Evolutionary conservation across 23 tunicate species (phyloP), one percentile per base, ranked within the genome.

Genomic region (Trididemnum clinides): DNA sequence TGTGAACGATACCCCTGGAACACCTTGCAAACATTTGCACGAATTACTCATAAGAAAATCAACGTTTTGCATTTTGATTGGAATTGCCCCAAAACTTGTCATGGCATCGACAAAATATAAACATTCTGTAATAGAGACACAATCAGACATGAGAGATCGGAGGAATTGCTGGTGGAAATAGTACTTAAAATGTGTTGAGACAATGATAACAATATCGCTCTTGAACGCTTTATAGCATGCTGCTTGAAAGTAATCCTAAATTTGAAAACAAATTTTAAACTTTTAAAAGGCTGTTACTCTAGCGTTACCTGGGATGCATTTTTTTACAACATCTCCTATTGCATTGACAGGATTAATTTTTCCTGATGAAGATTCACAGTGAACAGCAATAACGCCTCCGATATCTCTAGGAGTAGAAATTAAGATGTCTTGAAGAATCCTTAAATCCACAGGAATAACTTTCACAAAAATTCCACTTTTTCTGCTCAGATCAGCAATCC

Each of bases 331-430:
- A 20, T 39, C 70, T 70, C 86, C 89, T 3, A 85, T 70, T 50
- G 78, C 82, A 28, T 85, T 76, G 12, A 90, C 69, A 2, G 89
- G 95, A 34, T 90, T 90, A 12, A 90, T 71, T n/a, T 58, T 50
- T 35, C 95, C 95, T 18, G 95, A 50, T n/a, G 86, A 78, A 0
- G 95, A 84, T 71, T 90, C 95, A 57, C 95, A 90, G 36, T 90
- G 95, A 28, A 85, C 89, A 33, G 66, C 51, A 0, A 71, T 54
- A 2, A 90, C 89, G 15, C 79, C 84, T 7, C 29, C 65, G 36
- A 84, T 69, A 50, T 72, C 75, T 1, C 33, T 71, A n/a, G 33
- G 5, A 19, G 57, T 35, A 50, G 77, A 26, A 20, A 77, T n/a
- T 1, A 33, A 7, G 0, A 65, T 44, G 20, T 77, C 78, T 29